A percentile compares a stretch with the other conserved stretches of the same genome.
Evolutionary conservation across 2,888 invertebrate species (phyloP).

Genomic region (Entomobrya multifasciata): DNA sequence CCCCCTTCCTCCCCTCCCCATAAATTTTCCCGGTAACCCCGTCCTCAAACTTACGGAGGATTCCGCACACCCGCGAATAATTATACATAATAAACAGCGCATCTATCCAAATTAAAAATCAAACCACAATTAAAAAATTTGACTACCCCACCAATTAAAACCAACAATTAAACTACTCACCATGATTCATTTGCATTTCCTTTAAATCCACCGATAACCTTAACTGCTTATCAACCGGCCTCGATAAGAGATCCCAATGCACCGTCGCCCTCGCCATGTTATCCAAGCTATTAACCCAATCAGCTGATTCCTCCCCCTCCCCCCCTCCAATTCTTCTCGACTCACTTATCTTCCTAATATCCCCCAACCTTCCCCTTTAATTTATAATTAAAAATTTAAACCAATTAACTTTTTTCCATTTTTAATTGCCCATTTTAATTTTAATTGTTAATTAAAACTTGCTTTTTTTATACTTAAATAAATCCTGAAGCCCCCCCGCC

Average conservation of each 20-base stretch:
- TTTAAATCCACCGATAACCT: not conserved
- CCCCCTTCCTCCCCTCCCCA: conserved; percentile 10
- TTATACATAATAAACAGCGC: conserved; percentile 66
- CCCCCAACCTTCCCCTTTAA: not conserved
- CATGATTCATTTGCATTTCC: not conserved
- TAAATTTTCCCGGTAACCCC: not conserved
- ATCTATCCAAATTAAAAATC: conserved; percentile 13
- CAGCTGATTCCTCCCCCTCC: not conserved
- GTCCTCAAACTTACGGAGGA: conserved; percentile 53
- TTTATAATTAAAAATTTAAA: not conserved
- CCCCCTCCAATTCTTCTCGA: not conserved
- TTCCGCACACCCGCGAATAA: conserved; percentile 55
- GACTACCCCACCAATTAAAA: too few species aligned
- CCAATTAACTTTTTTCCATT: not conserved
- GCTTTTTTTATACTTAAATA: not conserved
- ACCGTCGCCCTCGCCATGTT: conserved; percentile 57
- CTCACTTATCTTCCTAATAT: conserved; percentile 3
- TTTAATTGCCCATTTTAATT: not conserved
- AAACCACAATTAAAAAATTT: not conserved
- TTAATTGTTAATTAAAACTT: not conserved
- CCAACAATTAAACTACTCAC: not conserved
- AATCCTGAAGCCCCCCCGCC: not conserved
- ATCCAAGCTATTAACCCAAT: conserved; percentile 42
- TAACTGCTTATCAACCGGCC: conserved; percentile 29
- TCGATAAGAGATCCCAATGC: conserved; percentile 54